Conservation (phyloP, 2,888 invertebrate species). For the Anoplius nigerrimus region DNA sequence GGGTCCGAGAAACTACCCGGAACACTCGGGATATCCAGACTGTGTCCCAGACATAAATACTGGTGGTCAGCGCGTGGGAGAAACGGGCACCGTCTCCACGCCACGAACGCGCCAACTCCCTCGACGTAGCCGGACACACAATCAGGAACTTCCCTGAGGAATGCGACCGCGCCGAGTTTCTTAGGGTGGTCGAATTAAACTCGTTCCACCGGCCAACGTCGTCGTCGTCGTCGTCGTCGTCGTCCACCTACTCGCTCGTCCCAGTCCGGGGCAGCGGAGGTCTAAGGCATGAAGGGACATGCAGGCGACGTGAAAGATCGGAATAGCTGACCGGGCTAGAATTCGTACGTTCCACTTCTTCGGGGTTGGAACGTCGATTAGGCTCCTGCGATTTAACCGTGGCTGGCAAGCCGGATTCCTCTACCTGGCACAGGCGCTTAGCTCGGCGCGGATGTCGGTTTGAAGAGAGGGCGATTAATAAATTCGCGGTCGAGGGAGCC, state of each 20-base stretch:
- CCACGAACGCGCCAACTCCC: slow-evolving; percentile 61
- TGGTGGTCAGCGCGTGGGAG: slow-evolving; percentile 68
- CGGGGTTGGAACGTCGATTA: no score
- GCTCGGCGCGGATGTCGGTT: neutral
- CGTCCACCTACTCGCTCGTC: no score
- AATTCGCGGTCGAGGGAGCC: slow-evolving; percentile 52
- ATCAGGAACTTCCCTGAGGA: slow-evolving; percentile 75
- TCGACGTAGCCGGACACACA: slow-evolving; percentile 69
- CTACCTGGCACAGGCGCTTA: slow-evolving; percentile 28
- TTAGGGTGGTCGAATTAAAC: slow-evolving; percentile 74
- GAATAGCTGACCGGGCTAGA: no score
- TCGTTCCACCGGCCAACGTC: slow-evolving; percentile 64
- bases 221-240: slow-evolving; percentile 31
- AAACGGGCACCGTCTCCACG: slow-evolving; percentile 60
- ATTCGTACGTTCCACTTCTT: no score
- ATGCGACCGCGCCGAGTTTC: slow-evolving; percentile 74
- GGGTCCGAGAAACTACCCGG: slow-evolving; percentile 62
- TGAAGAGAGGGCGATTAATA: slow-evolving; percentile 59
- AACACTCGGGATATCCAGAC: slow-evolving; percentile 61
- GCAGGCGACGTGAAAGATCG: slow-evolving; percentile 34
- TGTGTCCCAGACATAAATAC: slow-evolving; percentile 72
- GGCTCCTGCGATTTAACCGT: no score
- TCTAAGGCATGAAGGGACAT: slow-evolving; percentile 37
- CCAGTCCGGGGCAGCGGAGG: no score
- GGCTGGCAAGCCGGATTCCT: neutral